A percentile compares a stretch with the other conserved stretches of the same genome.
These are phyloP conservation scores for Adrianichthys oophorus DNA, from an alignment of 2,797 vertebrate species.

Conservation along the genomic window DNA sequence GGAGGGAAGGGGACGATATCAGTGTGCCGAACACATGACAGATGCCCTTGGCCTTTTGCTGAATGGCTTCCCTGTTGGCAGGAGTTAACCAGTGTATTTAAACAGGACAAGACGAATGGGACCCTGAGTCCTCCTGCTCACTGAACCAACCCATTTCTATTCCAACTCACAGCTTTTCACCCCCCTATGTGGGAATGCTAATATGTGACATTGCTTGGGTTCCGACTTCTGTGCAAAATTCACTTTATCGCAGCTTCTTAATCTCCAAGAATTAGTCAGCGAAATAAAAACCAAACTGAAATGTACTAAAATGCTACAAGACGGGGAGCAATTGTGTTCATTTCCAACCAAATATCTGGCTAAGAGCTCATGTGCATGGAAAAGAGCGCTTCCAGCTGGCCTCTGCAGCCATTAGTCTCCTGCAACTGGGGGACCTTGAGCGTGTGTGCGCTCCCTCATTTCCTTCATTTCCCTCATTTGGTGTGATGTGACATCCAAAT, in stretches of 20 bases:
- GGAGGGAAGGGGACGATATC: conserved; percentile 61
- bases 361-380: conserved; percentile 39
- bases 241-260: conserved; percentile 14
- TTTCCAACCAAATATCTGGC: conserved; percentile 6
- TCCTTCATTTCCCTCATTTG: conserved; percentile 56
- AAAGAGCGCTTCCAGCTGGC: conserved; percentile 23
- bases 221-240: conserved; percentile 49
- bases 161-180: conserved; percentile 56
- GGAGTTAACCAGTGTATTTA: conserved; percentile 78
- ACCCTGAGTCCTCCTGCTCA: conserved; percentile 64
- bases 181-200: conserved; percentile 62
- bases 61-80: conserved; percentile 74
- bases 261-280: too few relatives aligned
- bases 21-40: conserved; percentile 72
- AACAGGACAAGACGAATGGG: conserved; percentile 78
- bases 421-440: conserved; percentile 39
- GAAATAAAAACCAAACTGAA: conserved; percentile 1
- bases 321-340: not conserved
- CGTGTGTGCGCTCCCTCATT: conserved; percentile 42
- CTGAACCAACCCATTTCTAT: conserved; percentile 71
- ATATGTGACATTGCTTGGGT: conserved; percentile 66
- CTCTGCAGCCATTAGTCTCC: conserved; percentile 40
- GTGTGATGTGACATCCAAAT: conserved; percentile 47
- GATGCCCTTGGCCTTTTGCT: conserved; percentile 78
- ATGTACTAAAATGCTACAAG: not conserved